Base-by-base conservation (phyloP, 2,113 vertebrate species). In the Piaya cayana region DNA sequence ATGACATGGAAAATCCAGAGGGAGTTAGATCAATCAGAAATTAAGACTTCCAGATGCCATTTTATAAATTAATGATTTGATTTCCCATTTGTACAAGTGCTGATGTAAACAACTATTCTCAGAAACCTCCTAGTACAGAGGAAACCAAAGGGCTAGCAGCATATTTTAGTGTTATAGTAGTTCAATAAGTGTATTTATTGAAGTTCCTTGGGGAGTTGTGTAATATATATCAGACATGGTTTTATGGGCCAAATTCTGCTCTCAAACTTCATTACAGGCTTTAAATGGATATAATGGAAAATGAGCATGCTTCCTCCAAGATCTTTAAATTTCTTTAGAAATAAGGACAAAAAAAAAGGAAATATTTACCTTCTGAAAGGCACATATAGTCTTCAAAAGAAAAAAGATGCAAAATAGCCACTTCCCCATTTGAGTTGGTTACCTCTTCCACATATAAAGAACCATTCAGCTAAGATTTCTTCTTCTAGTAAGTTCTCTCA, bases 1-100 rank as follows among this genome's bases (percentile, higher is more conserved):
- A 92, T 93, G 95, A 91, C 78, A 95, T 80, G 47, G 69, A 82
- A 92, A 93, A 67, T 85, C 94, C 91, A 92, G 55, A 87, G 96
- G 93, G 86, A 96, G 63, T 12, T 43, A 96, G 93, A 97, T 95
- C 94, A 97, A 95, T 93, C 90, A 91, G 91, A 93, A 95, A 94
- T 93, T 96, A 95, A 97, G 77, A 82, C 62, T 95, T 96, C 93
- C 92, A 93, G 91, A 93, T 97, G 95, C 84, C 95, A 97, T 96
- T 96, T 96, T 95, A 96, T 97, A 95, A 96, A 96, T 97, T 96
- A 95, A 96, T 96, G 34, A 97, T 92, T 94, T 95, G 59, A 96
- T 94, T 97, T 96, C 95, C 93, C 94, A 93, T 94, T 95, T 95
- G 95, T 84, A 81, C 75, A 88, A 94, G 65, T 71, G 53, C 84